These are phyloP conservation scores for Dendrocincla fuliginosa DNA, from an alignment of 2,797 vertebrate species.

Conservation along the genomic window DNA sequence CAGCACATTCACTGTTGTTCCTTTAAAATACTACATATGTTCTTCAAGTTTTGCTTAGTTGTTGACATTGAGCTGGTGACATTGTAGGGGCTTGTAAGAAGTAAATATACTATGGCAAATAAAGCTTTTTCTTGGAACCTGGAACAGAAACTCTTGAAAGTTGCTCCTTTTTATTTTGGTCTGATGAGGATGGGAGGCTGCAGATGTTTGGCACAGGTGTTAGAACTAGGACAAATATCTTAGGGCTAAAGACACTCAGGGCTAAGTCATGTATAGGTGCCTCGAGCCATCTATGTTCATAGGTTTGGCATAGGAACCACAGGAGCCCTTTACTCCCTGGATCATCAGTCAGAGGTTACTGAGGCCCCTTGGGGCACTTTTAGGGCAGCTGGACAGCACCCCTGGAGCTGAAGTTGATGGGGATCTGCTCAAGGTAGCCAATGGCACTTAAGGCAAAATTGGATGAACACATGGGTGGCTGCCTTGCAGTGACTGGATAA, in stretches of 20 bases:
- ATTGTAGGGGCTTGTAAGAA: neutral
- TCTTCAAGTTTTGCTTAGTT: neutral
- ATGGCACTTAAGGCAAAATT: fast-evolving
- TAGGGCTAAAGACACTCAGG: neutral
- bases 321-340: neutral
- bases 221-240: neutral
- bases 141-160: neutral
- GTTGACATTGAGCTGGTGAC: neutral
- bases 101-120: neutral
- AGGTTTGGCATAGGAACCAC: neutral
- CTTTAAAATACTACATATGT: neutral
- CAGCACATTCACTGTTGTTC: neutral
- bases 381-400: neutral
- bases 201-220: neutral
- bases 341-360: neutral
- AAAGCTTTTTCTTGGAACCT: neutral
- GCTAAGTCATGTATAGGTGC: neutral
- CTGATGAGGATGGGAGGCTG: neutral
- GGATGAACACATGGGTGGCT: fast-evolving
- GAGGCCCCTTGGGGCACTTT: neutral
- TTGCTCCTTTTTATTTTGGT: neutral
- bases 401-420: neutral
- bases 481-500: neutral
- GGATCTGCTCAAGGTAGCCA: neutral
- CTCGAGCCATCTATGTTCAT: neutral